These are phyloP conservation scores for Leptinotarsa rubiginosa DNA, from an alignment of 2,888 invertebrate species.

Conservation along the genomic window DNA sequence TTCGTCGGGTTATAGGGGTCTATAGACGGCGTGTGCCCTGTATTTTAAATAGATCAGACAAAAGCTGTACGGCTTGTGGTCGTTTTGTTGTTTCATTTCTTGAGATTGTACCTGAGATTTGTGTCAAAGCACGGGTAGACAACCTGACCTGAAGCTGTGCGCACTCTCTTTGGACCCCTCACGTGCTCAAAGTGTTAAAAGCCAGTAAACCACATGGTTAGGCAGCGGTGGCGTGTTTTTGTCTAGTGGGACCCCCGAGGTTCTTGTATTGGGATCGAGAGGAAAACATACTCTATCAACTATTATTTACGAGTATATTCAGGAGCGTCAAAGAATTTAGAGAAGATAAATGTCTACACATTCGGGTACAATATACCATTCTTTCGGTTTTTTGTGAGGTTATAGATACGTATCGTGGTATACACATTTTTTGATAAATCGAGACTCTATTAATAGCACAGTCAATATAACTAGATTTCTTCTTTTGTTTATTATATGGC, in stretches of 20 bases:
- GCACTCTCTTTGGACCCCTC: conserved; percentile 35
- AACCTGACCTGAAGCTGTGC: conserved; percentile 45
- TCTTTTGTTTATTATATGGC: too few relatives aligned
- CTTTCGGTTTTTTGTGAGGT: too few relatives aligned
- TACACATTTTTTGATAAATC: too few relatives aligned
- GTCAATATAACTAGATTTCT: too few relatives aligned
- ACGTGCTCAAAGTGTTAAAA: conserved; percentile 42
- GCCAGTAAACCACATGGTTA: conserved; percentile 36
- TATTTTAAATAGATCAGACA: conserved; percentile 41
- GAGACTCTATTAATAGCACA: too few relatives aligned
- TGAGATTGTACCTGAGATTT: conserved; percentile 45
- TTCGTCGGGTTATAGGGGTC: conserved; percentile 32
- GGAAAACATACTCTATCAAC: background rate
- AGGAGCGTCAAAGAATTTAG: background rate
- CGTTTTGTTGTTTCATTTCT: conserved; percentile 36
- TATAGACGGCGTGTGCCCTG: conserved; percentile 25
- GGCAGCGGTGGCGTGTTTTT: conserved; percentile 33
- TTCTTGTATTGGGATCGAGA: background rate
- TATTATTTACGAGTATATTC: conserved; percentile 3
- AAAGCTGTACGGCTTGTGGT: conserved; percentile 30
- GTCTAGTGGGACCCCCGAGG: conserved; percentile 7
- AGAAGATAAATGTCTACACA: conserved; percentile 1
- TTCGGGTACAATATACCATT: background rate
- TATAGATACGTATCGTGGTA: too few relatives aligned
- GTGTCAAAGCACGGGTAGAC: conserved; percentile 43